Conservation (phyloP, 2,113 vertebrate species). For the Petrocephalus zakoni region DNA sequence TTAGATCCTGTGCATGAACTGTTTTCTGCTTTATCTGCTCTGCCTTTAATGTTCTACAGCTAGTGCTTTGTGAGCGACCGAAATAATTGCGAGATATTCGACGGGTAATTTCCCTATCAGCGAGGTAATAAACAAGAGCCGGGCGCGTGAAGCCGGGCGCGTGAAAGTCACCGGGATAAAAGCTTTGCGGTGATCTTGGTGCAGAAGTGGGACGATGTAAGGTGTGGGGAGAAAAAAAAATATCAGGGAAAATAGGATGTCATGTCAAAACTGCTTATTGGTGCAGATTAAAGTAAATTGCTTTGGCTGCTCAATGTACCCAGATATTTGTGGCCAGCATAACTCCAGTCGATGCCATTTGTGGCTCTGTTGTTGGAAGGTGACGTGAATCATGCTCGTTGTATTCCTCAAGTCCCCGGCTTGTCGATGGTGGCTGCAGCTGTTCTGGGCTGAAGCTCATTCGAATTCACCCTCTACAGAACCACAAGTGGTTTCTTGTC, state of each 20-base stretch:
- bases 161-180: slow-evolving; percentile 28
- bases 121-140: background rate
- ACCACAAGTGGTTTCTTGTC: slow-evolving; percentile 38
- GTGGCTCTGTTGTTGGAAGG: slow-evolving; percentile 34
- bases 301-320: slow-evolving; percentile 42
- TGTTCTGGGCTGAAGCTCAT: slow-evolving; percentile 35
- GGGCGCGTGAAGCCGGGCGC: background rate
- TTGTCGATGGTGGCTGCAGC: slow-evolving; percentile 56
- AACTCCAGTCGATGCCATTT: slow-evolving; percentile 52
- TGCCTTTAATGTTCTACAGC: background rate
- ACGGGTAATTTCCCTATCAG: slow-evolving; percentile 20
- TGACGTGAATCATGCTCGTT: slow-evolving; percentile 32
- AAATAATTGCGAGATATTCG: slow-evolving; percentile 9
- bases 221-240: slow-evolving; percentile 9
- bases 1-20: background rate
- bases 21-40: background rate
- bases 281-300: slow-evolving; percentile 59
- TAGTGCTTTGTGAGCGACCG: background rate
- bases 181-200: slow-evolving; percentile 25
- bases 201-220: background rate
- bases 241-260: slow-evolving; percentile 42
- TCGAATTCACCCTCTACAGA: slow-evolving; percentile 8
- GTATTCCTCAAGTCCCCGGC: slow-evolving; percentile 34
- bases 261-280: slow-evolving; percentile 56
- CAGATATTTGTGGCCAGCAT: slow-evolving; percentile 36